Base-by-base conservation (phyloP, 2,888 invertebrate species). In the Morinoia aosen region DNA sequence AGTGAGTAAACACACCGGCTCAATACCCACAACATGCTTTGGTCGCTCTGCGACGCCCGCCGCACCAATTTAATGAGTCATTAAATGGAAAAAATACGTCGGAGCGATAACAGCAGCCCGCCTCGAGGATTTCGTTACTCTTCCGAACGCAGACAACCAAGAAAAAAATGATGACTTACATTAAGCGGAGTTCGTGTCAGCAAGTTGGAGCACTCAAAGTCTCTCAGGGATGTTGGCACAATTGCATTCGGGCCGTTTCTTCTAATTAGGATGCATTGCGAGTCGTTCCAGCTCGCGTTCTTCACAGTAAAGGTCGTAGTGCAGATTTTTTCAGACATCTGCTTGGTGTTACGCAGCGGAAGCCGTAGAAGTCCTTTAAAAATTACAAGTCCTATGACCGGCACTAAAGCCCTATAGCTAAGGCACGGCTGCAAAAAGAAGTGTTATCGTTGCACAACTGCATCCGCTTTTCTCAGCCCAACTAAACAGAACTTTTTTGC, bases 251-350 rank as follows among this genome's bases (percentile, higher is more conserved):
- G 33, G 76, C 76, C 76, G 76, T 76, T 76, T 76, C 76, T 76
- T 76, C 76, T 76, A 76, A 76, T 76, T 76, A 76, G 33, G 76
- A 76, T 76, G 33, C 76, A 76, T 76, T 76, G 76, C 76, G 76
- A 76, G 76, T 33, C 25, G 76, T 76, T 76, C 25, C 76, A 76
- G 76, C 33, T 1, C 0, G 76, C 76, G 25, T 76, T 76, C 76
- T 76, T 76, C 76, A 25, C 76, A 33, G 76, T 76, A 12, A 76
- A 76, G 76, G 76, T 76, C 76, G 76, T 76, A 76, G 76, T 76
- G 76, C 76, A 76, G 33, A 76, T 76, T 76, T 76, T 76, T 76
- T 33, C 76, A 76, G 76, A 76, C 76, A 76, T 76, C 76, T 33
- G 7, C 76, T 76, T 10, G 25, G 76, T 76, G 76, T 76, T 76